phyloP scores from a whole-genome alignment of 1,140 invertebrate species.

The Coptotermes formosanus region DNA sequence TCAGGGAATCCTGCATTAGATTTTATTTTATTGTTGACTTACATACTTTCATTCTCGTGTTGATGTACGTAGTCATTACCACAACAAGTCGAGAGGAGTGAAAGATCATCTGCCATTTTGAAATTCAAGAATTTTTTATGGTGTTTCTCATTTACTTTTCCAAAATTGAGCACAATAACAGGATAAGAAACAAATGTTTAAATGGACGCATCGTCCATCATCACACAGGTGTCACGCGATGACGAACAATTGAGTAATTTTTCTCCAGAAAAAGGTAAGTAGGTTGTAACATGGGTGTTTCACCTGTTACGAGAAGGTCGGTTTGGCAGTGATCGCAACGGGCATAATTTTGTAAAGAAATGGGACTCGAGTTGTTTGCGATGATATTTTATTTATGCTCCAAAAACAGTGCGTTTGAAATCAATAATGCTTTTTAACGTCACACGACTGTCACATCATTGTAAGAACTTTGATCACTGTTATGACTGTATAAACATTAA shows the following conservation, averaged over 20 bases:
- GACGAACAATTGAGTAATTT: constrained; percentile 92
- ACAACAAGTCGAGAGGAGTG: constrained; percentile 34
- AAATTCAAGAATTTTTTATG: constrained; percentile 37
- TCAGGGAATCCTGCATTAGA: not conserved
- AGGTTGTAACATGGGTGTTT: constrained; percentile 36
- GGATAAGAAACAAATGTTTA: constrained; percentile 67
- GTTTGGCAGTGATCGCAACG: not conserved
- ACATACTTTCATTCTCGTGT: not conserved
- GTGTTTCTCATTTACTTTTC: constrained; percentile 33
- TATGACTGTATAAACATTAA: not conserved
- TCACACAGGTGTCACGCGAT: constrained; percentile 94
- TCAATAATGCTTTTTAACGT: not conserved
- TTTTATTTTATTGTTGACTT: not conserved
- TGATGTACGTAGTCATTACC: constrained; percentile 13
- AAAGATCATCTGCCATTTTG: constrained; percentile 39
- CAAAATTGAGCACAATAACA: constrained; percentile 37
- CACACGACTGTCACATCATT: not conserved
- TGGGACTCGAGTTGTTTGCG: not conserved
- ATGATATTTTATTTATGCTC: not conserved
- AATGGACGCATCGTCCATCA: constrained; percentile 98
- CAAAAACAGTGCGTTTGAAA: not conserved
- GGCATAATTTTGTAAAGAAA: not conserved
- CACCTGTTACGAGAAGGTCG: constrained; percentile 29
- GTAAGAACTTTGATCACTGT: not conserved
- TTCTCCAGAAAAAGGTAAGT: constrained; percentile 88